These are phyloP conservation scores for Ditula angustiorana DNA, from an alignment of 2,888 invertebrate genomes.

Conservation along the genomic window DNA sequence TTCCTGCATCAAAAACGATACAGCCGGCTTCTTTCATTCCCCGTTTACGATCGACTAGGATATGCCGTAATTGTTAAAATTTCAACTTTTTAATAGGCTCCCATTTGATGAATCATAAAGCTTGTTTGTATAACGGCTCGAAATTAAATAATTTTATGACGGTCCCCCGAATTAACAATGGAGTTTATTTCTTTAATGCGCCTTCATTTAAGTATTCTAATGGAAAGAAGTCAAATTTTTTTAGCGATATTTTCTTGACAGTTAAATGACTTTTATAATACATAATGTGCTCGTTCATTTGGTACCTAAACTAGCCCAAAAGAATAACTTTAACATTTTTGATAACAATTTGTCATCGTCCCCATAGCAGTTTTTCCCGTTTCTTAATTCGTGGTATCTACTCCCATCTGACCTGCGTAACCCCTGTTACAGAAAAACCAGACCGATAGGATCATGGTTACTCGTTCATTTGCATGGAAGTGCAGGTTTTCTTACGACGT, in stretches of 20 bases:
- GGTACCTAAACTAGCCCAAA: too few species aligned
- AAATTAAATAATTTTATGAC: conserved; percentile 26
- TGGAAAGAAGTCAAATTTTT: not conserved
- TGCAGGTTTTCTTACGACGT: too few species aligned
- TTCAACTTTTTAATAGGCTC: conserved; percentile 24
- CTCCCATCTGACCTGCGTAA: too few species aligned
- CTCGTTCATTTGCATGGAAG: too few species aligned
- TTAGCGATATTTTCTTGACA: not conserved
- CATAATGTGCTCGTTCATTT: too few species aligned
- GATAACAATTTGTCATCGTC: too few species aligned
- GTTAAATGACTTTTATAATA: too few species aligned
- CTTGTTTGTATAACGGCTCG: conserved; percentile 7
- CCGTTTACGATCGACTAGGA: conserved; percentile 16
- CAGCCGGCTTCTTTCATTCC: conserved; percentile 10
- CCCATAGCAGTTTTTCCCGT: too few species aligned
- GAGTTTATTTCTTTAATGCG: conserved; percentile 3
- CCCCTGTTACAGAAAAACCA: too few species aligned
- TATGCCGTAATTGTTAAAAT: not conserved
- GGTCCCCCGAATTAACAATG: not conserved
- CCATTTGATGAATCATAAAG: conserved; percentile 22
- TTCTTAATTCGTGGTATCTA: too few species aligned
- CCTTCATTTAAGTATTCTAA: not conserved
- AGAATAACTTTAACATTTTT: too few species aligned
- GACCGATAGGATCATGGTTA: too few species aligned
- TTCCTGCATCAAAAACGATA: not conserved